Evolutionary conservation across 2,797 vertebrate species (phyloP).

Genomic region (Scolopax bukidnonensis): DNA sequence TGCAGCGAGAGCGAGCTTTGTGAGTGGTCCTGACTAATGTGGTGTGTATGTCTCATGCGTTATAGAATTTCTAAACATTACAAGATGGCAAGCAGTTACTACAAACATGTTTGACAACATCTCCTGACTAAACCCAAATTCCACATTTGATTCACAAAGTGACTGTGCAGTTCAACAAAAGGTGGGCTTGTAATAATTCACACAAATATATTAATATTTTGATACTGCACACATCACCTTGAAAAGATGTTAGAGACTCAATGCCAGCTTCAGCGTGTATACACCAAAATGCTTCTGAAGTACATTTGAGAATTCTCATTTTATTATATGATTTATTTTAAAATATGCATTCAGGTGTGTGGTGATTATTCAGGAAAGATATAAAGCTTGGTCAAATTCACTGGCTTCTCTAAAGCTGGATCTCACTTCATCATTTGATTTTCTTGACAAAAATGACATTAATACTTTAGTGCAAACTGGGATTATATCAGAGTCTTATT

Average conservation of each 20-base stretch:
- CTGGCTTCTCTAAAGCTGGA: not conserved
- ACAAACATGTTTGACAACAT: not conserved
- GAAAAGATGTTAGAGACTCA: not conserved
- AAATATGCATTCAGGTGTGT: not conserved
- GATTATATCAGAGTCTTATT: not conserved
- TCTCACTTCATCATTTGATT: not conserved
- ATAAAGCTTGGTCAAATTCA: not conserved
- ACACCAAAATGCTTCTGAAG: not conserved
- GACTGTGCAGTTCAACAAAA: not conserved
- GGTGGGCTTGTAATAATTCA: not conserved
- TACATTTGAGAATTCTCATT: not conserved
- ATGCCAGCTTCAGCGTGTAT: not conserved
- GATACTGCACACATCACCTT: not conserved
- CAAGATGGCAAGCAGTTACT: not conserved
- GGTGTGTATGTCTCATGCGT: not conserved
- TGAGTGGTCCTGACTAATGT: not conserved
- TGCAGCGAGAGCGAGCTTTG: not conserved
- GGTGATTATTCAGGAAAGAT: not conserved
- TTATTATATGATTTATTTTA: slow-evolving; percentile 20
- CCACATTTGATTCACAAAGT: not conserved
- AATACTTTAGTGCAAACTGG: not conserved
- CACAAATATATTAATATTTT: slow-evolving; percentile 2
- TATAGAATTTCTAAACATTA: not conserved
- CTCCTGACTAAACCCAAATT: not conserved
- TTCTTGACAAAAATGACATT: not conserved